Evolutionary conservation across 2,888 invertebrate genomes (phyloP).

Genomic region (Cremastinae sp.): DNA sequence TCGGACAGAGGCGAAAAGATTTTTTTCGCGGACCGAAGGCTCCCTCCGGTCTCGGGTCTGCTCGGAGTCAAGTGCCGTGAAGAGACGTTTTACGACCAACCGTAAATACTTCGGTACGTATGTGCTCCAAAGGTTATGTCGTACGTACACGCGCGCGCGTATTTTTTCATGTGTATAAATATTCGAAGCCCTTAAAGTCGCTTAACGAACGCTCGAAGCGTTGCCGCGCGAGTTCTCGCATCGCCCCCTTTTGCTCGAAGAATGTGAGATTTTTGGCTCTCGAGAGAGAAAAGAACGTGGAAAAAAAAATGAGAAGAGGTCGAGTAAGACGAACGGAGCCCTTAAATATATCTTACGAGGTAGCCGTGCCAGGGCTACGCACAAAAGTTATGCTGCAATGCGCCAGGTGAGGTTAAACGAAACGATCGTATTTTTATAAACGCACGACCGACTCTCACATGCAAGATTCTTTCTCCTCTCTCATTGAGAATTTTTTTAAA

Average conservation of each 20-base stretch:
- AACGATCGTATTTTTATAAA: slow-evolving; percentile 9
- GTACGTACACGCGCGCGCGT: slow-evolving; percentile 15
- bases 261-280: slow-evolving; percentile 49
- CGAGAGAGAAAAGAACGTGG: slow-evolving; percentile 1
- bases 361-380: slow-evolving; percentile 11
- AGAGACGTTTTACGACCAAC: slow-evolving; percentile 63
- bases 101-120: slow-evolving; percentile 61
- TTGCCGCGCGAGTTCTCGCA: slow-evolving; percentile 39
- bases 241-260: slow-evolving; percentile 34
- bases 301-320: slow-evolving; percentile 4
- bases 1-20: slow-evolving; percentile 26
- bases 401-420: slow-evolving; percentile 10
- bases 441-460: slow-evolving; percentile 1
- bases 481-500: neutral
- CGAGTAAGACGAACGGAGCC: slow-evolving; percentile 19
- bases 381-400: slow-evolving; percentile 31
- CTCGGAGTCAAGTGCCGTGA: slow-evolving; percentile 61
- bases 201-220: slow-evolving; percentile 60
- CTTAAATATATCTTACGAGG: slow-evolving; percentile 45
- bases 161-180: neutral
- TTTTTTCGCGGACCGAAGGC: slow-evolving; percentile 38
- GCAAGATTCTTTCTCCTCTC: slow-evolving; percentile 13
- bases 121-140: slow-evolving; percentile 24
- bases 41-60: slow-evolving; percentile 31
- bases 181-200: slow-evolving; percentile 47